Base-by-base conservation (phyloP, 2,888 invertebrate species). In the Petrolisthes manimaculis region DNA sequence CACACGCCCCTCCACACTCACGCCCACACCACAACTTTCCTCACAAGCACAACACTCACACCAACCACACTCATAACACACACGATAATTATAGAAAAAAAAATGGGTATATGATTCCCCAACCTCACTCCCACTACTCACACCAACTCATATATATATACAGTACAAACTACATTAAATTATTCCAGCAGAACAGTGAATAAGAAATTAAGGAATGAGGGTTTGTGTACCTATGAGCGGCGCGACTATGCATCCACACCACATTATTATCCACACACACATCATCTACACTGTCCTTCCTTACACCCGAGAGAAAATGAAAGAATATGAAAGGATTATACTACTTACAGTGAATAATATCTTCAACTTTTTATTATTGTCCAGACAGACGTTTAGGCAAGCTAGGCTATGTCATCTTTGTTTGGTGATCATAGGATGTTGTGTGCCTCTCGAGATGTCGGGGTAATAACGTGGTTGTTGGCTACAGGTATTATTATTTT, bases 21-120 rank as follows among this genome's bases (percentile, higher is more conserved):
- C 84, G 9, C 78, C 55, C 67, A 9, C 55, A 71, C 9, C 78
- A 6, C 53, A 77, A 21, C 67, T 6, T 5, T 4, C 61, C 6
- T 81, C 83, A 71, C 67, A 53, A 6, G 14, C 54, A 74, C 83
- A 14, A 53, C 54, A 51, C 67, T 14, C 81, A 81, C 67, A 6
- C 6, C 67, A 37, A 37, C 37, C 5, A 0, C 24, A 55, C 69
- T 8, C 18, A 74, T 74, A n/a, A 77, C 6, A 77, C 12, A 77
- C 77, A 37, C 77, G 77, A 77, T 8, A 37, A 37, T 14, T 2
- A 14, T 14, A 51, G 5, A 77, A 8, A 0, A 77, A 8, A 0
- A 71, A 12, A 71, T n/a, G 21, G 6, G n/a, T 71, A 6, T 71
- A n/a, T n/a, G 71, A 71, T 71, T 6, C 12, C n/a, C 6, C 21